Conservation (phyloP, 2,113 vertebrate species). For the Gnathonemus longibarbis region DNA sequence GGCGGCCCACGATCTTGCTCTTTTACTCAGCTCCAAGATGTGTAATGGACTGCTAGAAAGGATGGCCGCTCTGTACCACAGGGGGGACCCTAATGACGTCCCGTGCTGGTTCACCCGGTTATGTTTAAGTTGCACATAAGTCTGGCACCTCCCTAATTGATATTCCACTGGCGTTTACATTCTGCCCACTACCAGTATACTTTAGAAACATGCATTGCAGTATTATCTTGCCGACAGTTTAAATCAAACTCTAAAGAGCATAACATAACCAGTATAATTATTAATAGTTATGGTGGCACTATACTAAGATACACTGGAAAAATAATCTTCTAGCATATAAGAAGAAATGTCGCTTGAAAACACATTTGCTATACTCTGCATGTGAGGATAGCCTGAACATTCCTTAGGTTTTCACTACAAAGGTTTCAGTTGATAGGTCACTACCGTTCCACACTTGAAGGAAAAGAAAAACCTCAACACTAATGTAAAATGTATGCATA, state of each 20-base stretch:
- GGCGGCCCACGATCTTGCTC: neutral
- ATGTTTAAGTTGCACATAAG: neutral
- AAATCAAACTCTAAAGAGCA: neutral
- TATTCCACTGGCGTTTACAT: neutral
- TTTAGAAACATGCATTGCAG: neutral
- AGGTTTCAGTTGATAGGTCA: neutral
- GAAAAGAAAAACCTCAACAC: constrained; percentile 30
- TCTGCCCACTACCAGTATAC: neutral
- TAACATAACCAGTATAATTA: neutral
- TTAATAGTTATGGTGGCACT: neutral
- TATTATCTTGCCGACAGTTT: neutral
- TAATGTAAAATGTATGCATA: constrained; percentile 16
- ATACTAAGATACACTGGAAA: neutral
- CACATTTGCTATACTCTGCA: neutral
- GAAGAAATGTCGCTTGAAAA: constrained; percentile 13
- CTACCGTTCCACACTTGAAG: neutral
- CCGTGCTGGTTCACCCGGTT: neutral
- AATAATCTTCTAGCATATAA: neutral
- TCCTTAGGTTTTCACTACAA: constrained; percentile 41
- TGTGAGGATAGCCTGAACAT: constrained; percentile 23
- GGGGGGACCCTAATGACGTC: neutral
- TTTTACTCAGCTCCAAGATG: neutral
- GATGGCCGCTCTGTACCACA: neutral
- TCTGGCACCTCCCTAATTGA: neutral
- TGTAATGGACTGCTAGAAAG: neutral